Conservation (phyloP, 2,888 invertebrate species). For the Dromius quadrimaculatus region DNA sequence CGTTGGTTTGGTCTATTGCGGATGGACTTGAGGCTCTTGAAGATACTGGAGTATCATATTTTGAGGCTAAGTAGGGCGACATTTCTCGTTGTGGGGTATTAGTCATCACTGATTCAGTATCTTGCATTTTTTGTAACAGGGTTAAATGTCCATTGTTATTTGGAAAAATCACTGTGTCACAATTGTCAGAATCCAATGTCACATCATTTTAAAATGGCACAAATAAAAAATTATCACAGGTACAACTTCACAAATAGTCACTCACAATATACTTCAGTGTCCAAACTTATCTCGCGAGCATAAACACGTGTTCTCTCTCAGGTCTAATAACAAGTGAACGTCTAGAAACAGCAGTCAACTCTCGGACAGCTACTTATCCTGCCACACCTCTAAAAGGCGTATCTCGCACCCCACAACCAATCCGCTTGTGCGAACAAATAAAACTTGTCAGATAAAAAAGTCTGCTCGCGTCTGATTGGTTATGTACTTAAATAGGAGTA, state of each 20-base stretch:
- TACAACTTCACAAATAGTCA: constrained; percentile 5
- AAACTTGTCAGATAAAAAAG: constrained; percentile 43
- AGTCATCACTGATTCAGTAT: constrained; percentile 62
- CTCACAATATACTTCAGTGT: not conserved
- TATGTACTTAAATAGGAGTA: constrained; percentile 54
- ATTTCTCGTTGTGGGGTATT: constrained; percentile 60
- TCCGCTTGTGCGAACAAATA: constrained; percentile 58
- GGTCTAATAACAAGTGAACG: constrained; percentile 66
- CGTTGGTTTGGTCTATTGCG: constrained; percentile 66
- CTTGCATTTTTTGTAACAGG: constrained; percentile 62
- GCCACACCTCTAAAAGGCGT: constrained; percentile 58
- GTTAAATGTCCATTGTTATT: not conserved
- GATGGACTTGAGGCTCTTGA: constrained; percentile 68
- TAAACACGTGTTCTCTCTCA: constrained; percentile 55
- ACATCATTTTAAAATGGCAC: constrained; percentile 13
- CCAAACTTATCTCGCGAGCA: not conserved
- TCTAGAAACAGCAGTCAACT: constrained; percentile 60
- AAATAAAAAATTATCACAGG: not conserved
- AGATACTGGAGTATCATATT: constrained; percentile 64
- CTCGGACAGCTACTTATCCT: constrained; percentile 58
- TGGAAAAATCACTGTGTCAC: not conserved
- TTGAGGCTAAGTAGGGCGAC: constrained; percentile 61
- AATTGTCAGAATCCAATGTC: constrained; percentile 18
- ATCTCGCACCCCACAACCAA: constrained; percentile 60
- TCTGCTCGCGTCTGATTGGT: constrained; percentile 53